phyloP scores from a whole-genome alignment of 2,888 invertebrate species.

The Gastrophysa polygoni region DNA sequence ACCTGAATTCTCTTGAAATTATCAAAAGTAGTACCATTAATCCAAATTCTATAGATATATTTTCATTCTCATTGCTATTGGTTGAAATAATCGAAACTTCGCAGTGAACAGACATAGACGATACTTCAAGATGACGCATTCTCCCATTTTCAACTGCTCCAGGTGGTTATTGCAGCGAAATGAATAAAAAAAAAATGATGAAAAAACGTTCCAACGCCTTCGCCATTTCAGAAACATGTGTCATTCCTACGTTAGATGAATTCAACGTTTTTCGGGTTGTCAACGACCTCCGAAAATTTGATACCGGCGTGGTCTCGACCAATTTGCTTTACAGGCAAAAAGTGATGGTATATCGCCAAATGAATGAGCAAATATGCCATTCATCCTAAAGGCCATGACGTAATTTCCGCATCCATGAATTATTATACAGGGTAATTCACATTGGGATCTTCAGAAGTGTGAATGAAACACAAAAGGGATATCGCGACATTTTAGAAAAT shows the following conservation, averaged over 20 bases:
- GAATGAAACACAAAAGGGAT: no score
- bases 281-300: constrained; percentile 29
- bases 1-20: background rate
- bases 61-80: no score
- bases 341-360: constrained; percentile 23
- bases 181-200: no score
- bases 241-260: constrained; percentile 6
- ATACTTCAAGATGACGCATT: no score
- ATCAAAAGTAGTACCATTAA: no score
- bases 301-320: constrained; percentile 27
- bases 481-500: no score
- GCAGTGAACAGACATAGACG: no score
- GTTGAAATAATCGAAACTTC: no score
- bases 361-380: background rate
- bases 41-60: no score
- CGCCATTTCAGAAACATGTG: background rate
- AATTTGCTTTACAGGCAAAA: constrained; percentile 30
- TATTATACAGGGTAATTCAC: background rate
- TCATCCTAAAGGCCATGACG: background rate
- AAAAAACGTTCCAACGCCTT: background rate
- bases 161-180: no score
- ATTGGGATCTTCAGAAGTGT: no score
- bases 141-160: no score
- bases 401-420: background rate
- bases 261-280: background rate